Conservation (phyloP, 2,888 invertebrate genomes). For the Leucozona laternaria region DNA sequence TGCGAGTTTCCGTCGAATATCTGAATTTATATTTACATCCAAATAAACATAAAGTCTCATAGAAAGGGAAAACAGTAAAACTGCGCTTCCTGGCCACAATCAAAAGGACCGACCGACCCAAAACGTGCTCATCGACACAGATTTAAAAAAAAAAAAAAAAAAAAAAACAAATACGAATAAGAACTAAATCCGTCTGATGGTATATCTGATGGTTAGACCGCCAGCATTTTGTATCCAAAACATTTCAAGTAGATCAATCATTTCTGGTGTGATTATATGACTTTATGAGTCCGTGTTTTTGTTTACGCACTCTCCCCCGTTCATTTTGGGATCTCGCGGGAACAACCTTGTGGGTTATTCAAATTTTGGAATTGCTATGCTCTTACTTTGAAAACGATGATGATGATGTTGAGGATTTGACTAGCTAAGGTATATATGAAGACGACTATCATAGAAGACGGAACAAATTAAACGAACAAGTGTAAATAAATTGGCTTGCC, state of each 20-base stretch:
- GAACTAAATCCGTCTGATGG: slow-evolving; percentile 68
- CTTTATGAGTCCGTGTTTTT: slow-evolving; percentile 69
- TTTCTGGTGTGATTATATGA: slow-evolving; percentile 56
- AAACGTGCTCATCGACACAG: slow-evolving; percentile 40
- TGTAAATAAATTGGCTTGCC: slow-evolving; percentile 75
- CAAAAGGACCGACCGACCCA: slow-evolving; percentile 66
- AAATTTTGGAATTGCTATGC: slow-evolving; percentile 9
- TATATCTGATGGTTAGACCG: slow-evolving; percentile 74
- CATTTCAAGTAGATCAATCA: slow-evolving; percentile 76
- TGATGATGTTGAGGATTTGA: slow-evolving; percentile 53
- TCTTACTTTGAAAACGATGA: slow-evolving; percentile 61
- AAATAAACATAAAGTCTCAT: slow-evolving; percentile 59
- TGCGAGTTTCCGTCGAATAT: slow-evolving; percentile 55
- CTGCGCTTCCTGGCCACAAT: slow-evolving; percentile 70
- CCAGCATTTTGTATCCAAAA: slow-evolving; percentile 71
- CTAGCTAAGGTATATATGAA: background rate
- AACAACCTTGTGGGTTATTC: slow-evolving; percentile 50
- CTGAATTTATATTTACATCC: slow-evolving; percentile 40
- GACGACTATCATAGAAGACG: background rate
- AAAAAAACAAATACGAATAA: slow-evolving; percentile 60
- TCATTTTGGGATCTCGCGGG: slow-evolving; percentile 27
- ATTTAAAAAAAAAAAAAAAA: slow-evolving; percentile 15
- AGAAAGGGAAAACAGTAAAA: slow-evolving; percentile 43
- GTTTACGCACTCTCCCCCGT: slow-evolving; percentile 70
- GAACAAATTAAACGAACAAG: slow-evolving; percentile 62